Evolutionary conservation across 2,113 vertebrate genomes (phyloP).

Genomic region (Girardinichthys multiradiatus): DNA sequence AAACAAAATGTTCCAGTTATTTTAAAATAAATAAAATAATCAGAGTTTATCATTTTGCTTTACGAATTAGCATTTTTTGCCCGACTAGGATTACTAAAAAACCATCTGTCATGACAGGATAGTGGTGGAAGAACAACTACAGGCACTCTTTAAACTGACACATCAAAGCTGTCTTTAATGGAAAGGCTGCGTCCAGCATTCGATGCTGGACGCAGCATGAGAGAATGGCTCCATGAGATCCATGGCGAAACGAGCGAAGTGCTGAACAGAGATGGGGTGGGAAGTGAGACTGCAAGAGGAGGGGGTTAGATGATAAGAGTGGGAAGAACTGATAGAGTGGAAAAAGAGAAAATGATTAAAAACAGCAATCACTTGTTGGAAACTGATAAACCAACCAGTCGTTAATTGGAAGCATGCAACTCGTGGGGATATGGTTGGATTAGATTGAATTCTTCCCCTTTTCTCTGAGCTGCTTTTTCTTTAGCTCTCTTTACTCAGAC

Average conservation of each 20-base stretch:
- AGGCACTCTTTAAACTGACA: conserved; percentile 32
- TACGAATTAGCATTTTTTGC: not conserved
- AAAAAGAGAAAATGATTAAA: conserved; percentile 87
- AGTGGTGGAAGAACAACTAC: conserved; percentile 20
- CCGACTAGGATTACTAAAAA: not conserved
- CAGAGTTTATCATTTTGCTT: not conserved
- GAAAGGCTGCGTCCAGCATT: conserved; percentile 11
- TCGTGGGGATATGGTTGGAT: conserved; percentile 75
- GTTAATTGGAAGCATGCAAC: conserved; percentile 88
- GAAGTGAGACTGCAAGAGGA: conserved; percentile 53
- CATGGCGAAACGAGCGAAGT: conserved; percentile 58
- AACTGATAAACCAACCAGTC: conserved; percentile 86
- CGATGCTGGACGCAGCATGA: conserved; percentile 49
- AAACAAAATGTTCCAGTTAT: not conserved
- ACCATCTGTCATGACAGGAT: not conserved
- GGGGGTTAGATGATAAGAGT: conserved; percentile 76
- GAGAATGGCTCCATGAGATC: conserved; percentile 41
- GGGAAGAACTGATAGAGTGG: conserved; percentile 74
- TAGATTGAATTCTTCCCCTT: conserved; percentile 63
- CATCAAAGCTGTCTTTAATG: conserved; percentile 36
- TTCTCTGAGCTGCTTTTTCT: conserved; percentile 42
- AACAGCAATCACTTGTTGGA: conserved; percentile 88
- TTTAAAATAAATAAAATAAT: not conserved
- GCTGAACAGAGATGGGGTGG: conserved; percentile 49
- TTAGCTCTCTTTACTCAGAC: conserved; percentile 29